Evolutionary conservation across 2,113 vertebrate species (phyloP), one percentile per base, ranked within the genome.

Genomic region (Emberiza fucata): DNA sequence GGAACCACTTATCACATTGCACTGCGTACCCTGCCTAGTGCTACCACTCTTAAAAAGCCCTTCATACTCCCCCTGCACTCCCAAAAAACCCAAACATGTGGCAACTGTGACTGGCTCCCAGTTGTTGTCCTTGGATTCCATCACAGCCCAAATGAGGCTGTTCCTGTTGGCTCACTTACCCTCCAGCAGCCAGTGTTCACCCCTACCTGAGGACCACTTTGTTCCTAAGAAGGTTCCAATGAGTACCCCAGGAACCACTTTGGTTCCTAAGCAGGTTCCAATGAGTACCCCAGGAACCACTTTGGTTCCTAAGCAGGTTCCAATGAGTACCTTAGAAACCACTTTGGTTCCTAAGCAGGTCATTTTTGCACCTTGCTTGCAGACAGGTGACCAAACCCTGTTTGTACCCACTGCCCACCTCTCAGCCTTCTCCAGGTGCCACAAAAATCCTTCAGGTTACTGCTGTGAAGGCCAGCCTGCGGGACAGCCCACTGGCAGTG

Each of bases 41-140:
- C 56, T 27, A 33, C 47, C 33, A 6, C 14, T 14, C 53, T 77
- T 29, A 44, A 33, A 90, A 81, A 77, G 3, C 1, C 33, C 16
- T 39, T 27, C 17, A 23, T 5, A 4, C 3, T 4, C 6, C 7
- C 5, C 3, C 5, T 42, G 12, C 6, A 6, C 3, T 3, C 4
- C 7, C 5, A 5, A 4, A 5, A 53, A 53, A 23, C 20, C 11
- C 25, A 28, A 44, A 28, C 4, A 4, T 31, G 24, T 31, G 31
- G 31, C 21, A 65, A 6, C 20, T 51, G 18, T 18, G 45, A 40
- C 33, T 64, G 59, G 22, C 40, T 81, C 18, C 24, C 12, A 4
- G 15, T 18, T 56, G 27, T 17, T 78, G 20, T 48, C 14, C 24
- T 14, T 57, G 39, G 37, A 14, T 44, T 73, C 70, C 56, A 72